Evolutionary conservation across 35 echinoderm and acorn worm genomes (phyloP), one percentile per base, ranked within the genome.

Genomic region (Acanthaster planci): DNA sequence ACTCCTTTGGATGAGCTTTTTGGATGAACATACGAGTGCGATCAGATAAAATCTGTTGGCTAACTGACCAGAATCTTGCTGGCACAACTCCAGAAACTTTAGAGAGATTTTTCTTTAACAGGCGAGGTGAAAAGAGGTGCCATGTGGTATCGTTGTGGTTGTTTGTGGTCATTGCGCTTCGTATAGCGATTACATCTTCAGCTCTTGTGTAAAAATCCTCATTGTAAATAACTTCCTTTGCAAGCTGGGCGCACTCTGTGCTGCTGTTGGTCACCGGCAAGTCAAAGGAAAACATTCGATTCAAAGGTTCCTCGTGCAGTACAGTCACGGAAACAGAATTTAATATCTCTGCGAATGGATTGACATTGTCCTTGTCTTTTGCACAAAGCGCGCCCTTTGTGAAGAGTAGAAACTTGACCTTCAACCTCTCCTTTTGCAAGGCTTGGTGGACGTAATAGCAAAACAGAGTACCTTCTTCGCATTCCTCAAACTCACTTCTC

Each of bases 141-240:
- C 55, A 72, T 38, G 58, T 60, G 8, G 29, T 4, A 37, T 10
- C 76, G 10, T 40, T 14, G 0, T 21, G 6, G 26, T 34, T 0
- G 57, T 87, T 9, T 2, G 29, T 50, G n/a, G 36, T 4, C 26
- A 1, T 16, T 1, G 35, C 2, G 5, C 22, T 2, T 58, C 91
- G 60, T 34, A 84, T n/a, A 1, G 87, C 60, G 36, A 93, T 12
- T 60, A 27, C 85, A 81, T 94, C 90, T 82, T 94, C 92, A 30
- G 78, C 60, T 12, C 35, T 30, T 30, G 55, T 50, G 0, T 78
- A 64, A 39, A 12, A 72, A 72, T 72, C 64, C 2, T 7, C 64
- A 2, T 44, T 38, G 19, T 78, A 7, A 55, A 94, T 26, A 26
- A 83, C 76, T 15, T 60, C 39, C 15, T 39, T n/a, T 26, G 86